Evolutionary conservation across 2,113 vertebrate genomes (phyloP).

Genomic region (Microcebus tavaratra): DNA sequence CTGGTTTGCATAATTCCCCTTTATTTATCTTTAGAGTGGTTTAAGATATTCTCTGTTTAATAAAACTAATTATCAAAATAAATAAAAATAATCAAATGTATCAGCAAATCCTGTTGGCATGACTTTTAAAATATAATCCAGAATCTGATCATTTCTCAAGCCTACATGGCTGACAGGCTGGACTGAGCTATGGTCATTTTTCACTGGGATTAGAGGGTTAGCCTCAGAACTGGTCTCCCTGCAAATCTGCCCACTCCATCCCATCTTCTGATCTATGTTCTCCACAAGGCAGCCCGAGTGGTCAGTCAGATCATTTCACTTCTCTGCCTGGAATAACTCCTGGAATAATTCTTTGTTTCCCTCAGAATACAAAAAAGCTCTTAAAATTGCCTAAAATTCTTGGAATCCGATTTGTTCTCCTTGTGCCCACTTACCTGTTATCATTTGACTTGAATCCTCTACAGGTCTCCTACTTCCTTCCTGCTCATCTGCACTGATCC

Average conservation of each 20-base stretch:
- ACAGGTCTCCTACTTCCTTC: not conserved
- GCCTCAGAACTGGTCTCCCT: not conserved
- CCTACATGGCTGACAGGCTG: not conserved
- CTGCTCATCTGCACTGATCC: not conserved
- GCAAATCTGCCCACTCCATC: rapidly evolving
- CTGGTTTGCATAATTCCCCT: not conserved
- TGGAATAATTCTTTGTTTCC: not conserved
- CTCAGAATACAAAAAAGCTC: not conserved
- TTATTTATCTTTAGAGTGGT: constrained; percentile 14
- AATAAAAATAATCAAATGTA: not conserved
- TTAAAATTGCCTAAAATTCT: not conserved
- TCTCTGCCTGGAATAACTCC: not conserved
- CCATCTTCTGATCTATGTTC: not conserved
- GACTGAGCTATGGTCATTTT: not conserved
- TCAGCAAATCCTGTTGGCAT: not conserved
- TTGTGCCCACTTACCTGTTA: not conserved
- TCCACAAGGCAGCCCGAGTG: not conserved
- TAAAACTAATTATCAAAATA: not conserved
- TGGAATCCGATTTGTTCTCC: not conserved
- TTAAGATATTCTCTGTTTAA: not conserved
- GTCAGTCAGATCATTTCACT: not conserved
- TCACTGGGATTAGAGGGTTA: not conserved
- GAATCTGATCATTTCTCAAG: not conserved
- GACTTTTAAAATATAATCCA: not conserved
- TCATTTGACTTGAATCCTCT: not conserved